Percentiles rank a stretch among this genome's conserved stretches.
Evolutionary conservation across 2,888 invertebrate species (phyloP).

Genomic region (Acheta domesticus): DNA sequence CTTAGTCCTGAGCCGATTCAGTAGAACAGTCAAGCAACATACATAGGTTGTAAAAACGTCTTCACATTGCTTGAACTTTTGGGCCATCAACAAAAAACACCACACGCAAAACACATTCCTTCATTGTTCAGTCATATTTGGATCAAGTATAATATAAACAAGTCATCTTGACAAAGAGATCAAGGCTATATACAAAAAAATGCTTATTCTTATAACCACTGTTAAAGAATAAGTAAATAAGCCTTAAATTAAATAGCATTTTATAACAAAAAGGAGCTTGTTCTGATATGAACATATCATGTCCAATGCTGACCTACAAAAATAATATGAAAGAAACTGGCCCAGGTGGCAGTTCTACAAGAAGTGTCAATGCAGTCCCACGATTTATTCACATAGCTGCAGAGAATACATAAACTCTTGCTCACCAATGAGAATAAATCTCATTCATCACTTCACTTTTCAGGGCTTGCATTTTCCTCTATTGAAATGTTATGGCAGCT

Average conservation of each 20-base stretch:
- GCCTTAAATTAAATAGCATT: neutral
- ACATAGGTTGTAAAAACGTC: neutral
- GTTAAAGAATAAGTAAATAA: conserved; percentile 18
- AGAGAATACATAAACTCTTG: neutral
- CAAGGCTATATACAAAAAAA: neutral
- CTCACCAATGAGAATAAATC: neutral
- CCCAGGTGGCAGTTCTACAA: neutral
- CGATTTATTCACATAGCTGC: neutral
- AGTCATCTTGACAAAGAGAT: neutral
- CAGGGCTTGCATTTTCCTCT: neutral
- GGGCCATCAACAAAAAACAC: neutral
- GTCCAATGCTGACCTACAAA: neutral
- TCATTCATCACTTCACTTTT: neutral
- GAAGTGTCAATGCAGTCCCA: neutral
- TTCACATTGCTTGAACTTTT: neutral
- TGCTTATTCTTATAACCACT: neutral
- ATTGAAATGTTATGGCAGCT: neutral
- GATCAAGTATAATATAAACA: conserved; percentile 1
- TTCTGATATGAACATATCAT: neutral
- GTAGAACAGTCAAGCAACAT: neutral
- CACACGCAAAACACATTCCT: conserved; percentile 2
- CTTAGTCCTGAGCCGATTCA: neutral
- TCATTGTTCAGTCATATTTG: neutral
- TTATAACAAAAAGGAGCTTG: neutral
- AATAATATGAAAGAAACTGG: conserved; percentile 2